These are phyloP conservation scores for Meriones psammophilus DNA, from an alignment of 2,797 vertebrate species.

Conservation along the genomic window DNA sequence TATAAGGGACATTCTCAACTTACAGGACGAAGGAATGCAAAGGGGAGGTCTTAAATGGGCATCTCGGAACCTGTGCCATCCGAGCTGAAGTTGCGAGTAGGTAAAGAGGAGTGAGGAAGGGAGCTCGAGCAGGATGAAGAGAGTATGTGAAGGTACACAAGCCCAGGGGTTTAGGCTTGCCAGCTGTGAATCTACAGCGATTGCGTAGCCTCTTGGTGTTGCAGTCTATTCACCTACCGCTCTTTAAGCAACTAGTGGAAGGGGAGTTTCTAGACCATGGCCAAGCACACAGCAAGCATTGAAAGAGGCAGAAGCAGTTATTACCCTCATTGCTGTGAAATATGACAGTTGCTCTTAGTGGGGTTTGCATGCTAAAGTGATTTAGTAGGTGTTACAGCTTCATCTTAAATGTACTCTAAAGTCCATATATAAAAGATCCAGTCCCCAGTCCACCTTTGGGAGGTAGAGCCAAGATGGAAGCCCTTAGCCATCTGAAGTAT, in stretches of 20 bases:
- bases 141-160: background rate
- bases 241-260: background rate
- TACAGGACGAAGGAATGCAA: background rate
- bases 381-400: background rate
- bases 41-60: background rate
- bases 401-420: background rate
- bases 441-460: background rate
- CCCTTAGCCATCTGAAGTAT: background rate
- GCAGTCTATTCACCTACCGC: background rate
- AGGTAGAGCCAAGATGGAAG: background rate
- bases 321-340: background rate
- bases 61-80: background rate
- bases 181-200: background rate
- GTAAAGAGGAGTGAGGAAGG: background rate
- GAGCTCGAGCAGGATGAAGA: background rate
- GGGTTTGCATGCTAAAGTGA: background rate
- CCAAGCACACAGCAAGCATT: background rate
- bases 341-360: background rate
- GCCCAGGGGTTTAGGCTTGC: background rate
- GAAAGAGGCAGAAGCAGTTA: background rate
- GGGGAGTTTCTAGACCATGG: background rate
- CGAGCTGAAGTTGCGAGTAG: background rate
- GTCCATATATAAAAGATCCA: background rate
- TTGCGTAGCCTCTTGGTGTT: background rate
- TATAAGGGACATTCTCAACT: background rate